Base-by-base conservation (phyloP, 1,140 invertebrate species). In the Drosophila rhopaloa region DNA sequence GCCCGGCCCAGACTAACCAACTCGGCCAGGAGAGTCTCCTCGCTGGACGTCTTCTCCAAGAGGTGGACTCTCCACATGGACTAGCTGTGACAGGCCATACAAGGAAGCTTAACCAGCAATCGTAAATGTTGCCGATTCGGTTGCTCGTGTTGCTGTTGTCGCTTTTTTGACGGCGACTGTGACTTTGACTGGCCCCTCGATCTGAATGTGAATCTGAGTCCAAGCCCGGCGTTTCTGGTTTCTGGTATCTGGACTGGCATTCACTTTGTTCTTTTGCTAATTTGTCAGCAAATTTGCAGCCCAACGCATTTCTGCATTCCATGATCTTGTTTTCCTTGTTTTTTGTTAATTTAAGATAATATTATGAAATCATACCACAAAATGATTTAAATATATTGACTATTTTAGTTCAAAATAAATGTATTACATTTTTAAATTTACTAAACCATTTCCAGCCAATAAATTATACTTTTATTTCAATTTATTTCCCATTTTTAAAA, bases 81-180 rank as follows among this genome's bases (percentile, higher is more conserved):
- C 76, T 82, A 61, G 65, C 80, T 89, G 10, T 84, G 84, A 89
- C 84, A 89, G 73, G 55, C 68, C 79, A 80, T 78, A 82, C 79
- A 90, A 90, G 78, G 86, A 81, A 85, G 85, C 81, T 56, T 53
- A 71, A 71, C 71, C 73, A 54, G 56, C 66, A 68, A 70, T 63
- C 63, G 47, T 14, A 53, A 68, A 68, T 54, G 65, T 66, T 24
- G 43, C 50, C 32, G 55, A 19, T 24, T 35, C 29, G 10, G 48
- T 41, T 47, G 56, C 71, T 41, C 59, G 60, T 73, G 59, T 48
- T 77, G 63, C 71, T 66, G 59, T 50, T 56, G 53, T 75, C 43
- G 78, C 47, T 48, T n/a, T 27, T 16, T 53, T 57, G 51, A 41
- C 44, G 57, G 27, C 50, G 60, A 37, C 61, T 70, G 19, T 40